Evolutionary conservation across 92 coral and sea anemone genomes (phyloP), one percentile per base, ranked within the genome.

Genomic region (Phenganax marumi): DNA sequence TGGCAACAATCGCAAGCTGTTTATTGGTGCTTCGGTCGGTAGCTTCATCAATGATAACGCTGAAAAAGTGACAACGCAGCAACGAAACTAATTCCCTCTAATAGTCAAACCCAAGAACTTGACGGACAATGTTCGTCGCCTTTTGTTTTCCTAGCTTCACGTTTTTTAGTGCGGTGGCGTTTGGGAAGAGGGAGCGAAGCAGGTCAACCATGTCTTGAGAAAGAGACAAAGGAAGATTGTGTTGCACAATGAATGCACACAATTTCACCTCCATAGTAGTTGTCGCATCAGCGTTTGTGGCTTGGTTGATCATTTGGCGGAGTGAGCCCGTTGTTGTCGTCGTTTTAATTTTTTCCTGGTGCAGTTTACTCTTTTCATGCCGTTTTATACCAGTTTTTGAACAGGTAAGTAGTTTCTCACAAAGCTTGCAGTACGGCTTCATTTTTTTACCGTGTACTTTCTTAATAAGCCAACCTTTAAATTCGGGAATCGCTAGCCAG

Each of bases 121-220:
- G 43, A 33, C 43, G 43, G 43, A 33, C 43, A 33, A 33, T 33
- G 43, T 33, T 33, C 43, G 43, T 33, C 43, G 43, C 43, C 43
- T 33, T 33, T 33, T 33, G 43, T 33, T 33, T 33, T 33, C 43
- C 43, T 33, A 33, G 43, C 43, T 33, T 33, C 43, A 33, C 43
- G 43, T 33, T 33, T 33, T 33, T 33, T 33, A 33, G 43, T 33
- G 43, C 43, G 43, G 43, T 8, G 22, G 1, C 19, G 68, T 62
- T 62, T 62, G 68, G 68, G 25, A 62, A 62, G 16, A 62, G 68
- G 68, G 68, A 62, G 68, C 68, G 68, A 62, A 62, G 68, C 68
- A 62, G 68, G 17, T 62, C 68, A 62, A 62, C 70, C 23, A 63
- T 18, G 70, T 63, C 70, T 18, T 63, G 25, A 12, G 70, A 63